phyloP scores from a whole-genome alignment of 2,113 vertebrate species.

The Crypturellus undulatus region DNA sequence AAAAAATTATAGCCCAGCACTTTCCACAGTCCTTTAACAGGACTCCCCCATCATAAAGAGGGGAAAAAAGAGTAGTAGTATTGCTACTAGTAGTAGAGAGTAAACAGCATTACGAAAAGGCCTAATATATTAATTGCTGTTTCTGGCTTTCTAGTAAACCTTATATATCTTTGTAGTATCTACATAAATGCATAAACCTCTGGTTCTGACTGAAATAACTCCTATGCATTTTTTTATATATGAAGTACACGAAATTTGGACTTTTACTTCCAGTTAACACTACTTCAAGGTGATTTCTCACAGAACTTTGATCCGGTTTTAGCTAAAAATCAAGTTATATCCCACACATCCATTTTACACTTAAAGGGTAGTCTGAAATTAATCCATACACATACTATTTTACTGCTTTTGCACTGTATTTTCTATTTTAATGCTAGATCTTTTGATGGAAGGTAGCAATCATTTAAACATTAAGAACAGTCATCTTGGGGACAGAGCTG shows the following conservation, averaged over 20 bases:
- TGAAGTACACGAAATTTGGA: neutral
- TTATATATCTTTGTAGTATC: neutral
- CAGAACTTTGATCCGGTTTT: conserved; percentile 32
- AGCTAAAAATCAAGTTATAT: neutral
- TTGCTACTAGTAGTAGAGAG: neutral
- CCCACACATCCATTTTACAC: conserved; percentile 4
- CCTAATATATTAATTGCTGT: neutral
- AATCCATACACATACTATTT: neutral
- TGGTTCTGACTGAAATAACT: neutral
- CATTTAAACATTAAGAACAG: conserved; percentile 57
- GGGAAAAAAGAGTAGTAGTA: neutral
- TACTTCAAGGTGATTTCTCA: conserved; percentile 26
- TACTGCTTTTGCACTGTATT: conserved; percentile 15
- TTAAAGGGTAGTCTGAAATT: neutral
- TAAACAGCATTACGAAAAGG: neutral
- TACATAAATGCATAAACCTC: neutral
- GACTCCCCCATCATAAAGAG: neutral
- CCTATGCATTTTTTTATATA: neutral
- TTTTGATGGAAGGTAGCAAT: conserved; percentile 57
- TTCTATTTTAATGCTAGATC: conserved; percentile 26
- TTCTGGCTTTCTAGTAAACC: neutral
- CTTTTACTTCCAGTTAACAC: neutral
- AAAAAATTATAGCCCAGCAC: neutral
- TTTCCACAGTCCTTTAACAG: neutral
- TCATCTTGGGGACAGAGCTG: conserved; percentile 60